A percentile compares a stretch with the other conserved stretches of the same genome.
Evolutionary conservation across 1,140 invertebrate species (phyloP).

Genomic region (Colletes gigas): DNA sequence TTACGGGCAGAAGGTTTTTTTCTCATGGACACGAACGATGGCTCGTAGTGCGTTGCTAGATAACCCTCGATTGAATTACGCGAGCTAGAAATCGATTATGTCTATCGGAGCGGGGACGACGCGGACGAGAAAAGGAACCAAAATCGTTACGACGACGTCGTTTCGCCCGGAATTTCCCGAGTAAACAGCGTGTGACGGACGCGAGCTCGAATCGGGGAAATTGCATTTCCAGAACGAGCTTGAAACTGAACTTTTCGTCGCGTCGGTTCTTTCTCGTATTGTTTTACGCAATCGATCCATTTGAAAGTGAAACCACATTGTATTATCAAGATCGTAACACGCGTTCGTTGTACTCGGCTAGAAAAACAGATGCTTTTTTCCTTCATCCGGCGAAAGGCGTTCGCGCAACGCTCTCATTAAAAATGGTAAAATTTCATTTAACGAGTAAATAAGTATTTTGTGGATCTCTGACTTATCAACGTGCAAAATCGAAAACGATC

Average conservation of each 20-base stretch:
- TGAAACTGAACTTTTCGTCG: background rate
- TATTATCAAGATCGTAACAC: too few relatives aligned
- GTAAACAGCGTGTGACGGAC: too few relatives aligned
- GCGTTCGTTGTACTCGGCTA: background rate
- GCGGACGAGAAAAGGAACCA: background rate
- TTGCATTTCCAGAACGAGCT: background rate
- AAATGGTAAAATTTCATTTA: too few relatives aligned
- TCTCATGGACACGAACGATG: background rate
- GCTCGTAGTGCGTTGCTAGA: background rate
- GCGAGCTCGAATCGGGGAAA: background rate
- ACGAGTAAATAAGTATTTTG: too few relatives aligned
- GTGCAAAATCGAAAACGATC: background rate
- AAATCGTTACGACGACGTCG: background rate
- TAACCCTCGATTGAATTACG: background rate
- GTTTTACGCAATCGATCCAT: constrained; percentile 2
- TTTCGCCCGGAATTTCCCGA: constrained; percentile 7
- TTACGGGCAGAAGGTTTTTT: background rate
- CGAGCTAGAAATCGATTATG: constrained; percentile 31
- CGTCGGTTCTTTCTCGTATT: background rate
- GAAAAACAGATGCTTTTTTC: background rate
- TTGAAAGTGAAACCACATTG: background rate
- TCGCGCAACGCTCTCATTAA: background rate
- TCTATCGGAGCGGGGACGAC: background rate
- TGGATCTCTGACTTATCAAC: too few relatives aligned
- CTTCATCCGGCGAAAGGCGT: background rate